Percentiles rank a stretch among this genome's conserved stretches.
phyloP scores from a whole-genome alignment of 2,888 invertebrate species.

The Mylabris sibirica region DNA sequence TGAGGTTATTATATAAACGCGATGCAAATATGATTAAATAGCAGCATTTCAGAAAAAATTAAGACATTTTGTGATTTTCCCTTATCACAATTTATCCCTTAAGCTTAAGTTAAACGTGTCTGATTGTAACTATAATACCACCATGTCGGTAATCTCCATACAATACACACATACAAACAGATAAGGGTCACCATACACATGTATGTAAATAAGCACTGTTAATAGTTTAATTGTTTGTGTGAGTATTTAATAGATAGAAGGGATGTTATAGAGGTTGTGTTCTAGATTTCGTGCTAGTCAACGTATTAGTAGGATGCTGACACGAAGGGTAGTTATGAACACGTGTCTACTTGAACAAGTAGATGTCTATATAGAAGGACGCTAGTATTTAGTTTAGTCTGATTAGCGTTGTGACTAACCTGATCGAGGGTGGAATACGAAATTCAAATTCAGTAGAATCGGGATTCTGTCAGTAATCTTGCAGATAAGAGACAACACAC shows the following conservation, averaged over 20 bases:
- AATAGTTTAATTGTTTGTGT: constrained; percentile 54
- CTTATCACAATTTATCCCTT: constrained; percentile 12
- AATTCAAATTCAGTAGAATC: constrained; percentile 17
- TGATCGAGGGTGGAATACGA: constrained; percentile 49
- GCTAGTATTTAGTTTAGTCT: constrained; percentile 52
- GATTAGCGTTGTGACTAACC: constrained; percentile 53
- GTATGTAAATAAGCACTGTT: constrained; percentile 52
- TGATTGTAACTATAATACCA: constrained; percentile 31
- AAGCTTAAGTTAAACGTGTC: constrained; percentile 30
- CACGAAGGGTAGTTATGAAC: constrained; percentile 53
- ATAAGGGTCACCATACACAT: constrained; percentile 26
- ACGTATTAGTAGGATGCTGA: constrained; percentile 48
- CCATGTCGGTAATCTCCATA: no score
- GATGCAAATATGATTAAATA: constrained; percentile 37
- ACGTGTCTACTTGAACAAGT: constrained; percentile 47
- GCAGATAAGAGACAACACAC: not conserved
- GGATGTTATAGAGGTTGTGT: constrained; percentile 48
- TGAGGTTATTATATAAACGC: constrained; percentile 50
- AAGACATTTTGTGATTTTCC: constrained; percentile 24
- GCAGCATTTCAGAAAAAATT: constrained; percentile 15
- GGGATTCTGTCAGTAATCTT: not conserved
- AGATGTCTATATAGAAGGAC: constrained; percentile 22
- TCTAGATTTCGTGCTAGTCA: constrained; percentile 45
- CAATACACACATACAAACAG: constrained; percentile 15
- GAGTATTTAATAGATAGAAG: constrained; percentile 31